phyloP scores from a whole-genome alignment of 2,797 vertebrate genomes.

The Chromis chromis region DNA sequence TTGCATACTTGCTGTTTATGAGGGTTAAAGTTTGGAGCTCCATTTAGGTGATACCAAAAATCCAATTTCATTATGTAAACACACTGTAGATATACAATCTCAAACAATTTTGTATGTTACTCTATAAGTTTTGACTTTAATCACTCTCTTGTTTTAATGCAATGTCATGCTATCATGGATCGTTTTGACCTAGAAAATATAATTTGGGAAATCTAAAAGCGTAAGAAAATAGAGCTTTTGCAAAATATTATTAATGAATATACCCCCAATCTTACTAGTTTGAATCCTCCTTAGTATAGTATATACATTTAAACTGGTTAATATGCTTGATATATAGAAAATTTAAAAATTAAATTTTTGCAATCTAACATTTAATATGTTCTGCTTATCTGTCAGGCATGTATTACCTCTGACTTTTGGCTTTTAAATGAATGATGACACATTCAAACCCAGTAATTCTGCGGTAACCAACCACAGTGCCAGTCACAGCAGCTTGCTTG shows the following conservation, averaged over 20 bases:
- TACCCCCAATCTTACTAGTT: background rate
- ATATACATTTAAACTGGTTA: background rate
- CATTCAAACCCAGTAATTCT: background rate
- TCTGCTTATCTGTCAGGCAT: no score
- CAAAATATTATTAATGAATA: background rate
- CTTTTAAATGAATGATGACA: no score
- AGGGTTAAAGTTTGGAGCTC: background rate
- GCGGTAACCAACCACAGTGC: slow-evolving; percentile 27
- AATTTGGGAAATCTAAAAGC: background rate
- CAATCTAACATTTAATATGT: background rate
- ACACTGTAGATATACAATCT: background rate
- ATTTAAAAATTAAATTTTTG: no score
- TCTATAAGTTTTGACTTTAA: background rate
- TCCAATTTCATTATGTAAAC: background rate
- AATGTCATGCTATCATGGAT: background rate
- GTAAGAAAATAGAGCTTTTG: background rate
- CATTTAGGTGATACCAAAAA: no score
- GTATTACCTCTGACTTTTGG: no score
- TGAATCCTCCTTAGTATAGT: background rate
- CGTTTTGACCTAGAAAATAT: background rate
- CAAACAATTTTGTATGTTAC: background rate
- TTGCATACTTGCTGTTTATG: background rate
- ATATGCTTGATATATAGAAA: background rate
- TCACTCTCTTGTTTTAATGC: background rate
- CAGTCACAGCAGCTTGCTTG: slow-evolving; percentile 51